Conservation (phyloP, 2,888 invertebrate species). For the Lymantria dispar region DNA sequence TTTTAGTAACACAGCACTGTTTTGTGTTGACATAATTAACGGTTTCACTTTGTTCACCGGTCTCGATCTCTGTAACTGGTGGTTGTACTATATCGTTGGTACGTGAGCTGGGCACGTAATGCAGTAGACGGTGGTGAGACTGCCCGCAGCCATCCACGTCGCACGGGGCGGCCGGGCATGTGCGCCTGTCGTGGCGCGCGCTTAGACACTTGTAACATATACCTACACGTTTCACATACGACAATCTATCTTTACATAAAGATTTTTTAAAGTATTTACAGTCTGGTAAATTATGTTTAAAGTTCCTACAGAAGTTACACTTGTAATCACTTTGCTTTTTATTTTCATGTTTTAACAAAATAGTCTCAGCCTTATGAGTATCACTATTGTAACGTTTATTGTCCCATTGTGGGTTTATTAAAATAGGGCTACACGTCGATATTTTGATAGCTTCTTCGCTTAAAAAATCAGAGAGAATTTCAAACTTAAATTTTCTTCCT, state of each 20-base stretch:
- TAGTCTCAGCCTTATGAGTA: background rate
- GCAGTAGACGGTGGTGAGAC: no score
- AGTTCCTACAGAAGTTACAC: background rate
- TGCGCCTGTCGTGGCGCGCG: no score
- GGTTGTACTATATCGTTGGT: no score
- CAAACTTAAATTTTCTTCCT: no score
- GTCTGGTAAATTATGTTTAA: background rate
- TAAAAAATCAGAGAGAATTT: background rate
- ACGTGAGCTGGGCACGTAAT: no score
- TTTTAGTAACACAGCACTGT: background rate
- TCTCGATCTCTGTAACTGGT: background rate
- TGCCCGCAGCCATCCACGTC: no score
- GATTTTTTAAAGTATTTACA: background rate
- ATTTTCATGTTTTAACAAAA: background rate
- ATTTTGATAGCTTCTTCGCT: background rate
- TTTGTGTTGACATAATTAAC: background rate
- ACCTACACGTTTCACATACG: background rate
- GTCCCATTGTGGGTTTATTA: background rate
- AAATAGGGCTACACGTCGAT: background rate
- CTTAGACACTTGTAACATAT: background rate
- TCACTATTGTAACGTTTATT: background rate
- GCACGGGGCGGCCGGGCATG: no score
- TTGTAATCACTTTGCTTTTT: background rate
- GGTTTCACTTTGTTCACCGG: background rate
- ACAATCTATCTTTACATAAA: background rate